Conservation (phyloP, 2,113 vertebrate species). For the Coreoperca whiteheadi region DNA sequence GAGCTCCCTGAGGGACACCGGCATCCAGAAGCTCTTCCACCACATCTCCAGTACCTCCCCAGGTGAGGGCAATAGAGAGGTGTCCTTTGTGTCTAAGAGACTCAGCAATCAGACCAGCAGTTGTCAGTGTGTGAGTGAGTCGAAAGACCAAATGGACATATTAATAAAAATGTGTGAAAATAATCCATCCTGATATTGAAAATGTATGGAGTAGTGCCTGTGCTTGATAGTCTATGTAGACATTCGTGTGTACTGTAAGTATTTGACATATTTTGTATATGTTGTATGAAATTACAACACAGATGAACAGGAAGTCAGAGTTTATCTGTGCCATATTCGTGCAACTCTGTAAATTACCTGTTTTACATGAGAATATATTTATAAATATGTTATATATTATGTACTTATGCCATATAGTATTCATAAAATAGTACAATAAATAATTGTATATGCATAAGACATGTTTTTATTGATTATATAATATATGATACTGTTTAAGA, state of each 20-base stretch:
- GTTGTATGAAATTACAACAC: conserved; percentile 10
- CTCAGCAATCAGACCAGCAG: conserved; percentile 75
- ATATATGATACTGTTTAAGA: no score
- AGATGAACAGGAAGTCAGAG: conserved; percentile 18
- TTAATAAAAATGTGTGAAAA: conserved; percentile 75
- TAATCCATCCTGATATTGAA: conserved; percentile 48
- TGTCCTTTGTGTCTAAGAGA: conserved; percentile 81
- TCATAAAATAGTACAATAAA: conserved; percentile 20
- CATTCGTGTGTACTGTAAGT: background rate
- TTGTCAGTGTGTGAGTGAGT: conserved; percentile 66
- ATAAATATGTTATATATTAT: conserved; percentile 33
- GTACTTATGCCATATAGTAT: background rate
- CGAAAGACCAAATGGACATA: conserved; percentile 72
- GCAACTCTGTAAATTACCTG: conserved; percentile 23
- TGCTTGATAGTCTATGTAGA: conserved; percentile 22
- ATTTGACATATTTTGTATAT: background rate
- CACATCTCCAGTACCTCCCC: conserved; percentile 84
- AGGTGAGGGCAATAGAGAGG: conserved; percentile 80
- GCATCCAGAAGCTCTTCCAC: conserved; percentile 84
- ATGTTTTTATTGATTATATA: no score
- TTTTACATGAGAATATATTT: conserved; percentile 60
- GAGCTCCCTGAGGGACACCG: conserved; percentile 78
- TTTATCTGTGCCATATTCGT: conserved; percentile 17
- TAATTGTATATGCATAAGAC: background rate
- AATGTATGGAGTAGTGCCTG: background rate